Evolutionary conservation across 2,888 invertebrate species (phyloP).

Genomic region (Strigamia crassipes): DNA sequence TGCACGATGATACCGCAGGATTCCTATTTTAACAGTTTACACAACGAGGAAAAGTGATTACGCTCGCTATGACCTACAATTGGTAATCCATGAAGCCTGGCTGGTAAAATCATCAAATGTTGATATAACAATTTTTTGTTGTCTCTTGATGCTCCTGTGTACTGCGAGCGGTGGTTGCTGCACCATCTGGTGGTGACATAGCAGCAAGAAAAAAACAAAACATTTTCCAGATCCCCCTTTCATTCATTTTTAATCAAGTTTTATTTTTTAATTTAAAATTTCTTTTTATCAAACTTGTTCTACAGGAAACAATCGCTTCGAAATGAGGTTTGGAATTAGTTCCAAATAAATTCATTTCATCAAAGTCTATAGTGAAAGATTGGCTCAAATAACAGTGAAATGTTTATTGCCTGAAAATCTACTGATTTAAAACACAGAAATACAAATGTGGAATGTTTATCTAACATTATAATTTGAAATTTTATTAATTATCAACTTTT

Average conservation of each 20-base stretch:
- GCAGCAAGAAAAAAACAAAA: background rate
- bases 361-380: background rate
- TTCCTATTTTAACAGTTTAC: too few relatives aligned
- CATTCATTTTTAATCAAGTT: background rate
- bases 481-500: background rate
- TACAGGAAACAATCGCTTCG: background rate
- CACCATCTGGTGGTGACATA: background rate
- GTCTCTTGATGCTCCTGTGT: background rate
- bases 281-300: too few relatives aligned
- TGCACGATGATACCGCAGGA: too few relatives aligned
- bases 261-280: background rate
- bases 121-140: background rate
- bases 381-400: background rate
- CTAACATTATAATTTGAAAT: background rate
- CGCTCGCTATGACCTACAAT: background rate
- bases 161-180: background rate
- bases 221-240: background rate
- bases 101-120: background rate
- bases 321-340: too few relatives aligned
- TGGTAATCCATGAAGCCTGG: background rate
- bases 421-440: constrained; percentile 3
- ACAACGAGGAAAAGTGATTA: too few relatives aligned
- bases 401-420: constrained; percentile 3
- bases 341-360: too few relatives aligned
- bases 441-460: background rate